Percentiles rank a stretch among this genome's conserved stretches.
phyloP scores from a whole-genome alignment of 2,888 invertebrate species.

The Trimorus sp. region DNA sequence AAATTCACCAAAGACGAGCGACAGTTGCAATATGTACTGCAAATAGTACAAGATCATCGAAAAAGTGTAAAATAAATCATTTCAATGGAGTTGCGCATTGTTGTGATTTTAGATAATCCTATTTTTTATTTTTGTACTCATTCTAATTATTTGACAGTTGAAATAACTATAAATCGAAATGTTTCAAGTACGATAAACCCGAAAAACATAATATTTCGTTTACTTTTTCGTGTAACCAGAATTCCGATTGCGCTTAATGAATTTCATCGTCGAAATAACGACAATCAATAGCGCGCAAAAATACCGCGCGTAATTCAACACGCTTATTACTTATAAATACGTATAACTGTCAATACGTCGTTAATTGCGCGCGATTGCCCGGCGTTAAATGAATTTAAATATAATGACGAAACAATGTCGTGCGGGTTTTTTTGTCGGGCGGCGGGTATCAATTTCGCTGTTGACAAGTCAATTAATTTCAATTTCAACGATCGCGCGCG shows the following conservation, averaged over 20 bases:
- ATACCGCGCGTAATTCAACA: constrained; percentile 10
- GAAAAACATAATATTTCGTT: too few species aligned
- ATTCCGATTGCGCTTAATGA: neutral
- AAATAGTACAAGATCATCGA: too few species aligned
- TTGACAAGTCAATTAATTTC: constrained; percentile 64
- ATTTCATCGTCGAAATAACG: constrained; percentile 14
- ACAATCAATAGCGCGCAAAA: constrained; percentile 15
- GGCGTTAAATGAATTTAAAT: constrained; percentile 26
- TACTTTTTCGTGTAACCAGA: too few species aligned
- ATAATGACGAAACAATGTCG: constrained; percentile 26
- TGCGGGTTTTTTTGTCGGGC: constrained; percentile 21
- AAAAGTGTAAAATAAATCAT: too few species aligned
- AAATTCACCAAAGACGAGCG: too few species aligned
- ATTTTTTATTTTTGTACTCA: too few species aligned
- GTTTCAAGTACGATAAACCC: neutral
- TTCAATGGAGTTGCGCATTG: too few species aligned
- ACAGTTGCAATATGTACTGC: too few species aligned
- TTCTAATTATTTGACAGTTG: too few species aligned
- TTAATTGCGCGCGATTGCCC: neutral
- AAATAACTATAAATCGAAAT: too few species aligned
- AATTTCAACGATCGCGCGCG: constrained; percentile 49
- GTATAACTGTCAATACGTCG: constrained; percentile 15
- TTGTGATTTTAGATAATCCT: too few species aligned
- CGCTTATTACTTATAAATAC: constrained; percentile 21
- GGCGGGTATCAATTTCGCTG: constrained; percentile 45